phyloP scores from a whole-genome alignment of 1,140 invertebrate genomes.

The Prorops nasuta region DNA sequence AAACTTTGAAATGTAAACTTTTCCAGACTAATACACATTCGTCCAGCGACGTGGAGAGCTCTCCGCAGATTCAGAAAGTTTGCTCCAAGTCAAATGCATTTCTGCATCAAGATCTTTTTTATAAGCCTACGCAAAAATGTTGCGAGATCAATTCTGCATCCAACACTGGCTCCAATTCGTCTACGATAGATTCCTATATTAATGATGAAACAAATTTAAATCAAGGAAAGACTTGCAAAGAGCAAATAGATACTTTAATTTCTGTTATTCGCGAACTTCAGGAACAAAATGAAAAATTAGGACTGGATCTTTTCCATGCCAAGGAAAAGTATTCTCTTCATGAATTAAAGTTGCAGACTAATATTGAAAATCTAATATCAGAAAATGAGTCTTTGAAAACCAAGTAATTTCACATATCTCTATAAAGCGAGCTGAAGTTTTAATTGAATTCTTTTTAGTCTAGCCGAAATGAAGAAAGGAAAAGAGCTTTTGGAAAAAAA shows the following conservation, averaged over 20 bases:
- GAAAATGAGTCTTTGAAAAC: slow-evolving; percentile 31
- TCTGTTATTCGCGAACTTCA: slow-evolving; percentile 26
- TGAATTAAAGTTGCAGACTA: slow-evolving; percentile 13
- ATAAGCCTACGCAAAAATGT: too few relatives aligned
- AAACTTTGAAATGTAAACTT: too few relatives aligned
- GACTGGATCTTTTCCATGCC: slow-evolving; percentile 22
- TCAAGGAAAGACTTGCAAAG: slow-evolving; percentile 17
- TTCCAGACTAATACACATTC: too few relatives aligned
- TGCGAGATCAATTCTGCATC: too few relatives aligned
- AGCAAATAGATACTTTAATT: slow-evolving; percentile 23
- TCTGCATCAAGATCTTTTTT: too few relatives aligned
- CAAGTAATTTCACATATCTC: slow-evolving; percentile 24
- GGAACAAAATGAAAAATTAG: slow-evolving; percentile 29
- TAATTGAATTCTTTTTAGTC: background rate
- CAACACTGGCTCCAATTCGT: too few relatives aligned
- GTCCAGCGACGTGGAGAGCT: too few relatives aligned
- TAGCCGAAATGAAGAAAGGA: slow-evolving; percentile 14
- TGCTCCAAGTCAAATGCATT: too few relatives aligned
- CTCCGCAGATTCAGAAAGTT: too few relatives aligned
- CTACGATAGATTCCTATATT: too few relatives aligned
- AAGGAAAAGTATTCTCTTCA: slow-evolving; percentile 9
- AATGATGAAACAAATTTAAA: slow-evolving; percentile 8
- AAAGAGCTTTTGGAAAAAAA: slow-evolving; percentile 13
- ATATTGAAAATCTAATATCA: slow-evolving; percentile 25
- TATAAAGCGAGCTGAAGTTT: background rate